Base-by-base conservation (phyloP, 2,113 vertebrate genomes). In the Charadrius vociferus region DNA sequence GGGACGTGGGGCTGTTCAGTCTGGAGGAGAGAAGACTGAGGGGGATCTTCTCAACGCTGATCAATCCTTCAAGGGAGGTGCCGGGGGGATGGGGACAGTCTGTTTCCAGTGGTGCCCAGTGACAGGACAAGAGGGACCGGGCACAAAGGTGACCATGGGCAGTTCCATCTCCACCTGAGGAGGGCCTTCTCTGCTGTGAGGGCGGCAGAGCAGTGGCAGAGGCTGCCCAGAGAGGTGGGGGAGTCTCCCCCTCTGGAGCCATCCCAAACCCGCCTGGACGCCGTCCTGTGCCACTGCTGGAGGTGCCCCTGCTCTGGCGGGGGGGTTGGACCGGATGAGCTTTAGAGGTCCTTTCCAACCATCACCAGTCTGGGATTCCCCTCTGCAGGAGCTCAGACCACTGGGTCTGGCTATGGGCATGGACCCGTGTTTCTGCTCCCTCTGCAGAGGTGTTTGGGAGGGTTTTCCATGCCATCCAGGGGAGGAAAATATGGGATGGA, bases 351-450 rank as follows among this genome's bases (percentile, higher is more conserved):
- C 39, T 19, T 43, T 9, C 63, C 63, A 14, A 6, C 29, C 8
- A 19, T 29, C 8, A 7, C 12, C 5, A 5, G 12, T 58, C 32
- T n/a, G 20, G 2, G 56, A 58, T 58, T 39, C 10, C 37, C 3
- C 20, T 2, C 29, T 10, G 49, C 22, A 3, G 63, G 10, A 61
- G 24, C 58, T 75, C 9, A 6, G 52, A 4, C 58, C 37, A 3
- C 30, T 0, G 0, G 9, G 21, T 47, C 18, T 7, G 15, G 10
- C 58, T 1, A 0, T 6, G 27, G 6, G 2, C 12, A 9, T 2
- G 32, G 77, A 14, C 56, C 7, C 1, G 3, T 1, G 0, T 9
- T 45, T 12, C 3, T 50, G 37, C 32, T 73, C 34, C 26, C 6
- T 3, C 22, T 36, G 65, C 8, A 12, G 22, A 24, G 27, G 32